These are phyloP conservation scores for Lithophane socia DNA, from an alignment of 2,888 invertebrate genomes.

Conservation along the genomic window DNA sequence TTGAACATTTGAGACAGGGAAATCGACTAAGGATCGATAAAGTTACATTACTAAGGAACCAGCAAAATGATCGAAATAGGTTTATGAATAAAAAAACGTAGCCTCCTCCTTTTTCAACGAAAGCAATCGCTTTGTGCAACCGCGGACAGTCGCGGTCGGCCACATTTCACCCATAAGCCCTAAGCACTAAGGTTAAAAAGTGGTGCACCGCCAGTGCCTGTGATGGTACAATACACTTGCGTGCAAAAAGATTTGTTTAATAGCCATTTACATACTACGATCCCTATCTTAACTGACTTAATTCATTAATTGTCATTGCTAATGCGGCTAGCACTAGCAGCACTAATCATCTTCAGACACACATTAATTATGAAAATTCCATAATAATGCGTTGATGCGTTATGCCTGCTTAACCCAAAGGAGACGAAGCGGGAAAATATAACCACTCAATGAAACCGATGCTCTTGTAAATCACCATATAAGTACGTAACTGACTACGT, in stretches of 20 bases:
- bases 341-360: neutral
- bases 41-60: neutral
- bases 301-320: conserved; percentile 22
- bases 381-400: conserved; percentile 39
- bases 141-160: no score
- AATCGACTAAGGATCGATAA: conserved; percentile 26
- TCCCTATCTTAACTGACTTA: conserved; percentile 16
- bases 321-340: neutral
- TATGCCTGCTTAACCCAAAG: conserved; percentile 59
- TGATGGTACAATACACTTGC: conserved; percentile 10
- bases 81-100: neutral
- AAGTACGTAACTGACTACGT: conserved; percentile 63
- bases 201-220: no score
- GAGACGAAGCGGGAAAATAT: conserved; percentile 68
- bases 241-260: conserved; percentile 24
- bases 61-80: neutral
- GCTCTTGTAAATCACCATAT: conserved; percentile 55
- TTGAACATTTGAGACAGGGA: conserved; percentile 30
- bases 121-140: neutral
- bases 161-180: no score
- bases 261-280: neutral
- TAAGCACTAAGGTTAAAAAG: no score
- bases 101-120: neutral
- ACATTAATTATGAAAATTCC: conserved; percentile 24
- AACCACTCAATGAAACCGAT: conserved; percentile 61